phyloP scores from a whole-genome alignment of 2,888 invertebrate genomes.

The Bellardia pandia region DNA sequence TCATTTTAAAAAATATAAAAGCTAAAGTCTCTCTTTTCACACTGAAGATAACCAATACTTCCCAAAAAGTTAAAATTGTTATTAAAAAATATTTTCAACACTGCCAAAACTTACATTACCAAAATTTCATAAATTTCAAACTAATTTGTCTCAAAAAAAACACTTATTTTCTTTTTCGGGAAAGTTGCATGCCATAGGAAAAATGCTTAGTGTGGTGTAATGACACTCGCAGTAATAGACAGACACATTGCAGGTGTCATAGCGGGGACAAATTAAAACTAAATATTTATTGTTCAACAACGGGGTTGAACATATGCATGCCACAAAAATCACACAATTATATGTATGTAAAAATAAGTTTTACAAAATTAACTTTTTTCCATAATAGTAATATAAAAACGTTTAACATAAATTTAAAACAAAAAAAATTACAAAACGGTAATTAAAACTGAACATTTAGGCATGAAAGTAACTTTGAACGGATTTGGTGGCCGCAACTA shows the following conservation, averaged over 20 bases:
- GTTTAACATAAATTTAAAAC: not conserved
- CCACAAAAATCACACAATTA: not conserved
- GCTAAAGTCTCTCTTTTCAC: no score
- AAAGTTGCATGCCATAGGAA: slow-evolving; percentile 36
- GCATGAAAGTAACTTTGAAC: slow-evolving; percentile 42
- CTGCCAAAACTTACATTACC: not conserved
- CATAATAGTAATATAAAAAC: slow-evolving; percentile 12
- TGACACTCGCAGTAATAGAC: not conserved
- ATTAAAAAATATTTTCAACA: no score
- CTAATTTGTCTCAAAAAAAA: slow-evolving; percentile 2
- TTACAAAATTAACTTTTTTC: slow-evolving; percentile 11
- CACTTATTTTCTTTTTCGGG: slow-evolving; percentile 21
- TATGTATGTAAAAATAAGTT: not conserved
- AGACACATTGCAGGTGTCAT: slow-evolving; percentile 24
- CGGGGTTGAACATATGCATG: not conserved
- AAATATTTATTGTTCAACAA: slow-evolving; percentile 34
- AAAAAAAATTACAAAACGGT: slow-evolving; percentile 4
- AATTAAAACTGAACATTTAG: slow-evolving; percentile 42
- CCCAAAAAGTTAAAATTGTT: no score
- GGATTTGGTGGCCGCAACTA: slow-evolving; percentile 6
- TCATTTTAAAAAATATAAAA: no score
- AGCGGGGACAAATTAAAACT: slow-evolving; percentile 12
- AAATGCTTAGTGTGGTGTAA: not conserved
- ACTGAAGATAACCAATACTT: no score
- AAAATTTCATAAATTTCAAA: slow-evolving; percentile 2